These are phyloP conservation scores for Dromiciops gliroides DNA, from an alignment of 2,113 vertebrate genomes.

Conservation along the genomic window DNA sequence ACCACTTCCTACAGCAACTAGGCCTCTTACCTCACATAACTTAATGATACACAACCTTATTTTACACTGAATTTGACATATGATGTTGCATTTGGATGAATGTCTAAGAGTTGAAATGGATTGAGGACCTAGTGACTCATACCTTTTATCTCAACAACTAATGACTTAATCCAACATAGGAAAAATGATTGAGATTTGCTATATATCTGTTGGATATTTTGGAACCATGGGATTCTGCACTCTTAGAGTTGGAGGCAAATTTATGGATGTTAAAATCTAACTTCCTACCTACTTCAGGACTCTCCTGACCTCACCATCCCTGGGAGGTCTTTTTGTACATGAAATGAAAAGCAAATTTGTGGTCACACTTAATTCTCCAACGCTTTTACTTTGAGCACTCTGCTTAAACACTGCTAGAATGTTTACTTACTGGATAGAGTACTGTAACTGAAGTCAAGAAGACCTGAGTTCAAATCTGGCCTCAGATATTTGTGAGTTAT, in stretches of 20 bases:
- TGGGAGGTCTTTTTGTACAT: not conserved
- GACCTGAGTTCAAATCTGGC: not conserved
- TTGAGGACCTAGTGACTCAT: not conserved
- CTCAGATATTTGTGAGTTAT: not conserved
- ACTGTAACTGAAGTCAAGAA: not conserved
- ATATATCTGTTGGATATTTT: conserved; percentile 13
- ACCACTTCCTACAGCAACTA: not conserved
- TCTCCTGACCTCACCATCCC: not conserved
- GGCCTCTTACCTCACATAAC: not conserved
- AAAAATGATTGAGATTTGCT: conserved; percentile 13
- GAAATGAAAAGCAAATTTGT: not conserved
- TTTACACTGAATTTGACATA: conserved; percentile 1
- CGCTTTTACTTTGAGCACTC: not conserved
- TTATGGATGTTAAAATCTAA: not conserved
- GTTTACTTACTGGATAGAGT: not conserved
- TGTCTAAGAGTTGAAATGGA: not conserved
- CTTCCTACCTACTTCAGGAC: not conserved
- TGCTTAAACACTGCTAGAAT: not conserved
- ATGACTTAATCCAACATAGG: not conserved
- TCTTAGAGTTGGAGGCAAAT: not conserved
- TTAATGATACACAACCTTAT: not conserved
- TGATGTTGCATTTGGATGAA: not conserved
- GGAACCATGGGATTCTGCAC: not conserved
- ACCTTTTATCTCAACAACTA: not conserved
- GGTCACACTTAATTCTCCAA: not conserved